Evolutionary conservation across 30 jellyfish, hydroid and myxozoan genomes (phyloP).

Genomic region (Catostylus mosaicus): DNA sequence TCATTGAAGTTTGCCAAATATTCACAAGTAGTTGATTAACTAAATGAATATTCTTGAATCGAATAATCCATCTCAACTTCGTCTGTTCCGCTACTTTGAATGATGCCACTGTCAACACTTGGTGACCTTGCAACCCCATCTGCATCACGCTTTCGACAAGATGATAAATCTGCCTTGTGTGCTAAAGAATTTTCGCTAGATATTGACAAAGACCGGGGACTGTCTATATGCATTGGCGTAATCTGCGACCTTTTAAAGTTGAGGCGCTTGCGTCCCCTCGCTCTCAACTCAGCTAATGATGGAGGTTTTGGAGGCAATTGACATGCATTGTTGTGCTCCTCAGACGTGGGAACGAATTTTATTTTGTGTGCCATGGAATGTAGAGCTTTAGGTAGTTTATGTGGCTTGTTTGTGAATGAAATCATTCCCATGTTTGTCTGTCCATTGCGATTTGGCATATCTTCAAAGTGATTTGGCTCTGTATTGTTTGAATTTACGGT

Average conservation of each 20-base stretch:
- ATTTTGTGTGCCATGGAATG: slow-evolving; percentile 23
- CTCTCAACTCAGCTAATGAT: slow-evolving; percentile 26
- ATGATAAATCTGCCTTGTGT: neutral
- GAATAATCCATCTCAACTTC: slow-evolving; percentile 16
- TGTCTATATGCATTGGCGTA: slow-evolving; percentile 36
- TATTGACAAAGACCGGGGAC: slow-evolving; percentile 17
- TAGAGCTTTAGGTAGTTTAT: slow-evolving; percentile 34
- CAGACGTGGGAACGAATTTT: slow-evolving; percentile 15
- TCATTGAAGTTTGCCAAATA: no score
- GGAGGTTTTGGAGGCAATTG: slow-evolving; percentile 60
- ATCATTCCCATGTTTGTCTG: neutral
- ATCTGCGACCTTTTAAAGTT: slow-evolving; percentile 34
- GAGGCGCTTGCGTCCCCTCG: slow-evolving; percentile 19
- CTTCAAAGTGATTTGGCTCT: neutral
- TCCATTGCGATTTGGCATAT: neutral
- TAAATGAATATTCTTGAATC: no score
- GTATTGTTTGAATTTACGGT: neutral
- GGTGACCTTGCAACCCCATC: slow-evolving; percentile 35
- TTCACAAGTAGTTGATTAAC: neutral
- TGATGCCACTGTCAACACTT: slow-evolving; percentile 64
- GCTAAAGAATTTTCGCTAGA: slow-evolving; percentile 1
- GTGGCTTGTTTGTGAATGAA: neutral
- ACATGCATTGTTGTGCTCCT: slow-evolving; percentile 12
- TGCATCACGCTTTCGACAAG: neutral
- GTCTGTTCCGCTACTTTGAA: slow-evolving; percentile 53